Percentiles rank a stretch among this genome's conserved stretches.
These are phyloP conservation scores for Brachionus angularis DNA, from an alignment of 1,140 invertebrate species.

Conservation along the genomic window DNA sequence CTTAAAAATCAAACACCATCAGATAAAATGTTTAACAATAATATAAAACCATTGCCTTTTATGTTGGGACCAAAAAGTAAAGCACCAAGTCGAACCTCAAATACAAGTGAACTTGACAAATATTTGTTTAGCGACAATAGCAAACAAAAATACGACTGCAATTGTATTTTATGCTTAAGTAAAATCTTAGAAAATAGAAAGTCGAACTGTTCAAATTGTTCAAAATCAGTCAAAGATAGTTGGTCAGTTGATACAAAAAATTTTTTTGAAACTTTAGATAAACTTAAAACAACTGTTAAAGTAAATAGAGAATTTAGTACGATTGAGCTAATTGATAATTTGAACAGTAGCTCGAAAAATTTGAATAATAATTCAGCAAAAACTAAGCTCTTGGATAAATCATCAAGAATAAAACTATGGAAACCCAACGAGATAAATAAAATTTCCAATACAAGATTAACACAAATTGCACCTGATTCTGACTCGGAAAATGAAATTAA, in stretches of 20 bases:
- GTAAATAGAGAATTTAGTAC: conserved; percentile 2
- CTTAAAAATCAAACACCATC: too few relatives aligned
- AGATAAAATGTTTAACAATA: too few relatives aligned
- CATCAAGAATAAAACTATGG: conserved; percentile 37
- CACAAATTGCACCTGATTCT: not conserved
- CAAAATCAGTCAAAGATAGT: not conserved
- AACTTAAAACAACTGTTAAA: not conserved
- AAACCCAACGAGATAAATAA: conserved; percentile 21
- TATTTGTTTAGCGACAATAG: too few relatives aligned
- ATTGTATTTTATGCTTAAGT: conserved; percentile 17
- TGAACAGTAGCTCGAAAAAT: not conserved
- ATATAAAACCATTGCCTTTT: too few relatives aligned
- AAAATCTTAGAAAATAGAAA: too few relatives aligned
- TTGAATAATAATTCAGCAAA: not conserved
- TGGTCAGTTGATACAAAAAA: conserved; percentile 16
- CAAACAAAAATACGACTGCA: not conserved
- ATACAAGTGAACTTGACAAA: not conserved
- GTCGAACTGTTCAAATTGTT: not conserved
- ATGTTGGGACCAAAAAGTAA: too few relatives aligned
- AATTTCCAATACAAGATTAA: conserved; percentile 14
- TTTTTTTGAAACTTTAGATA: conserved; percentile 12
- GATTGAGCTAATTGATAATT: too few relatives aligned
- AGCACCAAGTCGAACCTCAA: not conserved
- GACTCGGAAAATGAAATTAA: not conserved
- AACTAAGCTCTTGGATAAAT: not conserved